Conservation (phyloP, 2,797 vertebrate species). For the Rhyacichthys aspro region DNA sequence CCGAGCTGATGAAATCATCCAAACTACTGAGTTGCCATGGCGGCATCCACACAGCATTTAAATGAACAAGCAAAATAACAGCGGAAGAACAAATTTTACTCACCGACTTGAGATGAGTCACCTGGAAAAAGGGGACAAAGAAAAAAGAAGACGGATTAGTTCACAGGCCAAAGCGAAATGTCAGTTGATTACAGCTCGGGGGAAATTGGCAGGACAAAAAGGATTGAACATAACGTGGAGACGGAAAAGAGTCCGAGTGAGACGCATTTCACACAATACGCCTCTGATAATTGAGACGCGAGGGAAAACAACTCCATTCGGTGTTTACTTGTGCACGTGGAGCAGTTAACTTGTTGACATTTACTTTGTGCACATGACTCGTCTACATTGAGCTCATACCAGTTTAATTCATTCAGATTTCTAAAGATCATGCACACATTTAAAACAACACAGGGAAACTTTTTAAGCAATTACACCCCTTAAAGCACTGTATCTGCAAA, state of each 20-base stretch:
- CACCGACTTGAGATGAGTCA: conserved; percentile 80
- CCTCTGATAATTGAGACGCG: no score
- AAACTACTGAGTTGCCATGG: not conserved
- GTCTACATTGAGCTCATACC: no score
- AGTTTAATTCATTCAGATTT: no score
- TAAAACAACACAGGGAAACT: no score
- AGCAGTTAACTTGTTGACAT: no score
- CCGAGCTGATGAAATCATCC: not conserved
- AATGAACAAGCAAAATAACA: not conserved
- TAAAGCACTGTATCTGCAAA: no score
- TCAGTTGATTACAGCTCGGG: conserved; percentile 13
- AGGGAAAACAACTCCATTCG: no score
- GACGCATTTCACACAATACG: no score
- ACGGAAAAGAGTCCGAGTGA: conserved; percentile 9
- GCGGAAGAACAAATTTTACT: conserved; percentile 54
- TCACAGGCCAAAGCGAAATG: conserved; percentile 27
- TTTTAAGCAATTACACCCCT: no score
- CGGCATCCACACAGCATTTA: not conserved
- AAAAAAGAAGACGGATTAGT: conserved; percentile 47
- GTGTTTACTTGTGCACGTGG: no score
- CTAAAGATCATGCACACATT: no score
- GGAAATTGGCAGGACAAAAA: conserved; percentile 19
- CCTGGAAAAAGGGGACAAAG: conserved; percentile 56
- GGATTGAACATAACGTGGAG: conserved; percentile 12
- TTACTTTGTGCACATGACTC: no score